Evolutionary conservation across 1,140 invertebrate species (phyloP), one percentile per base, ranked within the genome.

Genomic region (Coenobita brevimanus): DNA sequence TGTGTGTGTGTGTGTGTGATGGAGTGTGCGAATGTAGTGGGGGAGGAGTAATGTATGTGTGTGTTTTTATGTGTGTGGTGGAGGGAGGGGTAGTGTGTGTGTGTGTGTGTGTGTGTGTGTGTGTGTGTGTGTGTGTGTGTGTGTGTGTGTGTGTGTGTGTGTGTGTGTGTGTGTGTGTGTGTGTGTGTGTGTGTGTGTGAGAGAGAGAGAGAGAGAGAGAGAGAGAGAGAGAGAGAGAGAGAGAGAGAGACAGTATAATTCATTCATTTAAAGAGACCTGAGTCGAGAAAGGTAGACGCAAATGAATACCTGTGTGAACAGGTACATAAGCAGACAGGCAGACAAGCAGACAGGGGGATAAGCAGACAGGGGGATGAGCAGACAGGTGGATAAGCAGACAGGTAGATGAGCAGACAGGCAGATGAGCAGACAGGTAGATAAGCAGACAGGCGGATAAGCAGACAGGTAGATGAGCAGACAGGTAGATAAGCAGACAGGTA

Each of bases 101-200:
- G n/a, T 71, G 67, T 71, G 67, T 71, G 67, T 71, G 67, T 71
- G 67, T 67, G 13, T 24, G 3, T 6, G 62, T 3, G 17, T 64
- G 62, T 4, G 17, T 71, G 67, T 71, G 67, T 71, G 67, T 71
- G 30, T 71, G 67, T 71, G 67, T 71, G 30, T 71, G 67, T 71
- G 67, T 71, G 67, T 71, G 67, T 71, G 67, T 67, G 62, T 67
- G 62, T 67, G 62, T 67, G 62, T 67, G 62, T 67, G 62, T 67
- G 67, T 71, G 67, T 71, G 67, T 71, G 67, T 71, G 67, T 71
- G 67, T 71, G 67, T 71, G 24, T 21, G 6, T 21, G 67, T 71
- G 67, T 27, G n/a, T 64, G 62, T 64, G 62, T 64, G 62, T 64
- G 62, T 64, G 62, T 64, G 62, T 64, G 62, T 64, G 62, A n/a